Evolutionary conservation across 37 sponge, comb jelly and placozoan genomes (phyloP), one percentile per base, ranked within the genome.

Genomic region (Oscarella lobularis): DNA sequence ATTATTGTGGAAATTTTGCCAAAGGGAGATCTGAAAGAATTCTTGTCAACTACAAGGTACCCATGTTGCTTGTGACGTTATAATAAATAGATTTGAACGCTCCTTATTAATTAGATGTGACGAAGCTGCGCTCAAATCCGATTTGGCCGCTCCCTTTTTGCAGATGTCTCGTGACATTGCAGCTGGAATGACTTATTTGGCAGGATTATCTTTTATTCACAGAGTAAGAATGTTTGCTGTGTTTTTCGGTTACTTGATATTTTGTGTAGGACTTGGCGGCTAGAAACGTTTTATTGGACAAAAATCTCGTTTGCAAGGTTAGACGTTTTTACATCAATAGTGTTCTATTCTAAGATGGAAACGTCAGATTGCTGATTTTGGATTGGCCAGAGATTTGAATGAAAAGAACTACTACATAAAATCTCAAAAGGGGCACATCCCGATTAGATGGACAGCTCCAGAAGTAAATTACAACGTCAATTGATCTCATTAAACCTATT

Each of bases 251-350:
- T 27, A 48, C 14, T 48, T 20, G 9, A 48, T 27, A 48, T 48
- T 9, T 20, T 9, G 20, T 48, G 20, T 20, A 48, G 60, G 60
- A 48, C 20, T 20, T 48, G 9, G 60, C 60, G 9, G 60, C 60
- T 48, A 48, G 60, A 48, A 48, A 48, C 60, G 60, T 48, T 48
- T 48, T 48, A 20, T 27, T 48, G 60, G 60, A 48, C 60, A 48
- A 20, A 9, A 48, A 48, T 20, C 9, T 27, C 14, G 20, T 20
- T 27, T 48, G 60, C 60, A 48, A 48, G 60, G 60, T 20, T n/a
- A n/a, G n/a, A n/a, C n/a, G n/a, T n/a, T n/a, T n/a, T n/a, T n/a
- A n/a, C n/a, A n/a, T n/a, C n/a, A n/a, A n/a, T n/a, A n/a, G n/a
- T n/a, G n/a, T n/a, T n/a, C n/a, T n/a, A n/a, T n/a, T n/a, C n/a